These are phyloP conservation scores for Scartelaos histophorus DNA, from an alignment of 2,113 vertebrate species.

Conservation along the genomic window DNA sequence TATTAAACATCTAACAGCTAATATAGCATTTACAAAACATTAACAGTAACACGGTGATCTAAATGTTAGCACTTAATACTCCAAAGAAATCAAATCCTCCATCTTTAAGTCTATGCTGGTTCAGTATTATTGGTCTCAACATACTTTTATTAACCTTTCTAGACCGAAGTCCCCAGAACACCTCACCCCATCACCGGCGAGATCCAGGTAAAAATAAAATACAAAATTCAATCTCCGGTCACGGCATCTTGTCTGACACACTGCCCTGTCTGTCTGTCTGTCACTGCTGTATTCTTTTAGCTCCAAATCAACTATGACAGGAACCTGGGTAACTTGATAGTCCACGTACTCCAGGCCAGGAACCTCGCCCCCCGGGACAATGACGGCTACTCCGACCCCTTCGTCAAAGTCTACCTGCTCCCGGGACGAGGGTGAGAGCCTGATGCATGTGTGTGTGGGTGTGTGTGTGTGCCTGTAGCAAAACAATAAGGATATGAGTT, in stretches of 20 bases:
- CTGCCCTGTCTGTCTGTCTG: not conserved
- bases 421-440: constrained; percentile 95
- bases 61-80: too few relatives aligned
- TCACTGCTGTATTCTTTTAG: constrained; percentile 60
- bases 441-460: constrained; percentile 7
- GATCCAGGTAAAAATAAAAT: constrained; percentile 85
- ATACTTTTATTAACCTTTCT: constrained; percentile 29
- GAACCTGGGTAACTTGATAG: constrained; percentile 94
- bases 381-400: constrained; percentile 96
- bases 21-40: too few relatives aligned
- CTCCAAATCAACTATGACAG: constrained; percentile 98
- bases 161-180: constrained; percentile 83
- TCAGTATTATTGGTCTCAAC: not conserved
- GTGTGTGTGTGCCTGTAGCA: not conserved
- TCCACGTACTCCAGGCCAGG: constrained; percentile 97
- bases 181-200: constrained; percentile 93
- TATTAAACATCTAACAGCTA: too few relatives aligned
- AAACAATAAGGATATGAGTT: not conserved
- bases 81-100: too few relatives aligned
- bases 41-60: too few relatives aligned
- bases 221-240: not conserved
- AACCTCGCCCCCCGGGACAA: constrained; percentile 92
- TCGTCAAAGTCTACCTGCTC: constrained; percentile 98
- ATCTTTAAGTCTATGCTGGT: not conserved
- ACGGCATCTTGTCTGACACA: constrained; percentile 4